Evolutionary conservation across 2,888 invertebrate species (phyloP), one percentile per base, ranked within the genome.

Genomic region (Tuta absoluta): DNA sequence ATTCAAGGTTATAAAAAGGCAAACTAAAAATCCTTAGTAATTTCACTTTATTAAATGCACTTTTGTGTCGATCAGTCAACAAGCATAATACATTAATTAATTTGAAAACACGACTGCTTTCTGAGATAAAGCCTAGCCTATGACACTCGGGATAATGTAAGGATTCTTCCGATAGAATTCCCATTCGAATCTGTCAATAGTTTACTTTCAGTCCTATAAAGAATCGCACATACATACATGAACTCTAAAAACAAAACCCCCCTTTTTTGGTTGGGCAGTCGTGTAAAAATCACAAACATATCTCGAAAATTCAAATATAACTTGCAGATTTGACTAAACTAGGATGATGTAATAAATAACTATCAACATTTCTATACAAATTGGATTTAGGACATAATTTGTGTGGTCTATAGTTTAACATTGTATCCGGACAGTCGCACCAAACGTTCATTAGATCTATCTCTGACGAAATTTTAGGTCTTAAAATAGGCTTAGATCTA

Each of bases 391-490:
- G 66, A 63, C 90, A 90, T 48, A 86, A 62, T 68, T 75, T 82
- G 57, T 90, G 90, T 0, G 90, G 89, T 0, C 76, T 74, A 64
- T 90, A 91, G 66, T 80, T 88, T 62, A 87, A 77, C 69, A 77
- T 65, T 0, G 83, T 76, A 67, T 90, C 90, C 0, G 87, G 82
- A 51, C 90, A 90, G 64, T 90, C 87, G 73, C 90, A 90, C 82
- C 82, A 82, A 37, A 75, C 70, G 68, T 77, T 74, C 5, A 74
- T 68, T 41, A 82, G 64, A 66, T 80, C 78, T 38, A 77, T 68
- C 65, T 81, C 81, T 0, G 86, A 81, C 17, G 69, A 67, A 56
- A 17, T 57, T 64, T 58, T 72, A 71, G 68, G 65, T 66, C 61
- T 58, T 41, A 49, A 21, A 49, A 19, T 59, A 49, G 12, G 57